Base-by-base conservation (phyloP, 2,113 vertebrate species). In the Cranoglanis bouderius region DNA sequence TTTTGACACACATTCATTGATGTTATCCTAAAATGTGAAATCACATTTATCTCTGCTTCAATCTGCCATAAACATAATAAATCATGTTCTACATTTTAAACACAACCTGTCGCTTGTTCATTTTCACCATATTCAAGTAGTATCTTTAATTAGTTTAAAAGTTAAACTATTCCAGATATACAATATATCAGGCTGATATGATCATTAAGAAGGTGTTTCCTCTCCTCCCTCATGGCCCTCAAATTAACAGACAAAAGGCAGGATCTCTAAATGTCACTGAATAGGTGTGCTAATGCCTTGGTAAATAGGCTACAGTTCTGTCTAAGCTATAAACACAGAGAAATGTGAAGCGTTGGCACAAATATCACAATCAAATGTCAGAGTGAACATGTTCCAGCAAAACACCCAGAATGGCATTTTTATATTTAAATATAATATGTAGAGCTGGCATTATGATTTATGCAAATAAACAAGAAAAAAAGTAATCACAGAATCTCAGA, bases 321-420 rank as follows among this genome's bases (percentile, higher is more conserved):
- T 9, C 21, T 63, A 14, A 59, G 12, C 81, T 38, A 26, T 82
- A 14, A 63, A 2, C 2, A 63, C 10, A 43, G 57, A 63, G 57
- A 63, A 84, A 43, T 61, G 3, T 55, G n/a, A 82, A 21, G 49
- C 13, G 35, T 38, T 82, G 29, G 51, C 51, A 55, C 3, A 81
- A 81, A 81, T 55, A 55, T 82, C 32, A 80, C 26, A n/a, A 80
- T 53, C 51, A 82, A 57, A 82, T 82, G 2, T 80, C 77, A n/a
- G 14, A n/a, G 46, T 80, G 46, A 80, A 80, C 29, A 53, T 53
- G 13, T 80, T 80, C 46, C 46, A 18, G 77, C 77, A 53, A 80
- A 80, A 18, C 77, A n/a, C 77, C 26, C 77, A 80, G 46, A 80
- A 53, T 80, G 29, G 29, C 46, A 80, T 53, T 80, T 80, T 53